These are phyloP conservation scores for Callionymus lyra DNA, from an alignment of 2,113 vertebrate species.

Conservation along the genomic window DNA sequence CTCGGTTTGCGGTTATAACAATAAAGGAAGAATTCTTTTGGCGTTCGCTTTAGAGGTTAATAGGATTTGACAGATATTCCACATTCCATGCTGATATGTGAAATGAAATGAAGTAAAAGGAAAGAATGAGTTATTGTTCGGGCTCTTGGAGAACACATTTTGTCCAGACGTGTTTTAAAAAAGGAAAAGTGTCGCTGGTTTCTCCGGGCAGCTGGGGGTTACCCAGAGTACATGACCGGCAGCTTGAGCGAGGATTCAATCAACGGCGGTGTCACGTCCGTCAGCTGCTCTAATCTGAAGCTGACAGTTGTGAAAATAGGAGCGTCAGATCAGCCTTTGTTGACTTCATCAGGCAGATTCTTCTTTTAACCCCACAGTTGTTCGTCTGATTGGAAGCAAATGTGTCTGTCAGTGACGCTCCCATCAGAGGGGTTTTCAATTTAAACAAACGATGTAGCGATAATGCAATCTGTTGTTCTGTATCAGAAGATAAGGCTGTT, in stretches of 20 bases:
- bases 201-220: constrained; percentile 3
- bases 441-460: neutral
- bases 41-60: neutral
- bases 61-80: constrained; percentile 11
- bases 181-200: neutral
- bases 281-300: constrained; percentile 50
- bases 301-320: constrained; percentile 52
- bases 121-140: constrained; percentile 18
- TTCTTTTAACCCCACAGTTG: constrained; percentile 48
- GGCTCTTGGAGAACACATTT: neutral
- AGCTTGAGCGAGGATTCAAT: constrained; percentile 31
- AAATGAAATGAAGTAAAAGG: constrained; percentile 23
- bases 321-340: constrained; percentile 8
- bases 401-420: constrained; percentile 18
- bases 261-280: constrained; percentile 29
- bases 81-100: constrained; percentile 15
- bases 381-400: constrained; percentile 44
- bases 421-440: constrained; percentile 11
- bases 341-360: constrained; percentile 6
- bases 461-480: no score
- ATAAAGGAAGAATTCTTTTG: constrained; percentile 14
- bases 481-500: constrained; percentile 3
- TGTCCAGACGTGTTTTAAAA: constrained; percentile 22
- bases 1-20: no score
- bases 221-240: constrained; percentile 19